Percentiles rank a stretch among this genome's conserved stretches.
phyloP scores from a whole-genome alignment of 2,113 vertebrate genomes.

The Balaeniceps rex region DNA sequence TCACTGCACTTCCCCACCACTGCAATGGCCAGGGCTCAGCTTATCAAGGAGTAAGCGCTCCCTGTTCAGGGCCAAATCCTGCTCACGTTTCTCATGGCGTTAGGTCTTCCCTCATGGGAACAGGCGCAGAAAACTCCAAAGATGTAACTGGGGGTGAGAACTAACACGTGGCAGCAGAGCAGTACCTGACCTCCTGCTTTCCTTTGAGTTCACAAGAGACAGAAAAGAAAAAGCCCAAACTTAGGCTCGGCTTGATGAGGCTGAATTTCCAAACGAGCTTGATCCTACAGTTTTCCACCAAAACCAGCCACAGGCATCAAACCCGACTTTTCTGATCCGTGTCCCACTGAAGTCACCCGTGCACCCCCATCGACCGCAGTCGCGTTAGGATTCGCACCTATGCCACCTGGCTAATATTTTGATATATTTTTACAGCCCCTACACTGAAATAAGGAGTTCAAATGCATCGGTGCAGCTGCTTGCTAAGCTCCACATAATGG shows the following conservation, averaged over 20 bases:
- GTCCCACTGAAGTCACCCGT: fast-evolving
- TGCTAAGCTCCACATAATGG: slow-evolving; percentile 17
- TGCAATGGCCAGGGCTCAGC: background rate
- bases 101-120: background rate
- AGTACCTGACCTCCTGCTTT: background rate
- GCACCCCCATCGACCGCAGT: background rate
- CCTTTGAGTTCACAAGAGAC: background rate
- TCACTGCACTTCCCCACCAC: slow-evolving; percentile 32
- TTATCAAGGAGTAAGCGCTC: background rate
- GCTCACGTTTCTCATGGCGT: background rate
- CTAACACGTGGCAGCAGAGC: background rate
- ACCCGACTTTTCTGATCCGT: fast-evolving
- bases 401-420: background rate
- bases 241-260: background rate
- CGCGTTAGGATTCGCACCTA: background rate
- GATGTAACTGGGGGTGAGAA: background rate
- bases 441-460: background rate
- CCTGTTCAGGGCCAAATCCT: background rate
- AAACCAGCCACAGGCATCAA: background rate
- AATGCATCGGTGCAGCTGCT: background rate
- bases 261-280: background rate
- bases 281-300: background rate
- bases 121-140: background rate
- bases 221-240: background rate
- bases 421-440: background rate